These are phyloP conservation scores for Oceanodroma leucorhoa DNA, from an alignment of 2,797 vertebrate genomes.

Conservation along the genomic window DNA sequence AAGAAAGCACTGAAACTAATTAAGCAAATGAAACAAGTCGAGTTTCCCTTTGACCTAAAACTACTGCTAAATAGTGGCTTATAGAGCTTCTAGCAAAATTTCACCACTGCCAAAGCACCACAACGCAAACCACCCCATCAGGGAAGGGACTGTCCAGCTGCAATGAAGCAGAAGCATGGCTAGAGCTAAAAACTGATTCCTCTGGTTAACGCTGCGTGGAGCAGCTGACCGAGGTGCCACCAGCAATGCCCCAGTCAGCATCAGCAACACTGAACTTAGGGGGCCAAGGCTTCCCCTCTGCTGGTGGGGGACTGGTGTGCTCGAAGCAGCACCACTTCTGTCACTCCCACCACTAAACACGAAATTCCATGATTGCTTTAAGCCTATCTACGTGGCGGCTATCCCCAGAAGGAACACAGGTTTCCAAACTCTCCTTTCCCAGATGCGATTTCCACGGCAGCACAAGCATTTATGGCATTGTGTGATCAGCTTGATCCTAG, in stretches of 20 bases:
- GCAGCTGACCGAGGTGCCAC: background rate
- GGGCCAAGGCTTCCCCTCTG: background rate
- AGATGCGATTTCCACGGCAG: background rate
- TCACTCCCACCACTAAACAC: background rate
- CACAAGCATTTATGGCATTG: background rate
- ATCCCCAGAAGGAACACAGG: background rate
- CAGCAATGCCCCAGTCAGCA: accelerated
- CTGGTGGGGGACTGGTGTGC: background rate
- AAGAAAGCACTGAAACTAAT: background rate
- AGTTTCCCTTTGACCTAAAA: background rate
- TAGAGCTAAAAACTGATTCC: background rate
- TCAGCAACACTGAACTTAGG: background rate
- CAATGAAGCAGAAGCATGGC: background rate
- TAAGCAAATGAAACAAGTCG: background rate
- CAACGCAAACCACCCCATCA: background rate
- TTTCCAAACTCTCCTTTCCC: background rate
- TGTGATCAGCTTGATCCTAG: background rate
- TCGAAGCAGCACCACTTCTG: background rate
- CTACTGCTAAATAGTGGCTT: background rate
- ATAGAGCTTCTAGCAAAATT: background rate
- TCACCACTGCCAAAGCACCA: background rate
- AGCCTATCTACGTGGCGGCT: accelerated
- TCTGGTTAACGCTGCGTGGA: background rate
- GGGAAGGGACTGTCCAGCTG: background rate
- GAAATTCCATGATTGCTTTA: background rate